phyloP scores from a whole-genome alignment of 64 coral and sea anemone species.

The Pocillopora verrucosa region DNA sequence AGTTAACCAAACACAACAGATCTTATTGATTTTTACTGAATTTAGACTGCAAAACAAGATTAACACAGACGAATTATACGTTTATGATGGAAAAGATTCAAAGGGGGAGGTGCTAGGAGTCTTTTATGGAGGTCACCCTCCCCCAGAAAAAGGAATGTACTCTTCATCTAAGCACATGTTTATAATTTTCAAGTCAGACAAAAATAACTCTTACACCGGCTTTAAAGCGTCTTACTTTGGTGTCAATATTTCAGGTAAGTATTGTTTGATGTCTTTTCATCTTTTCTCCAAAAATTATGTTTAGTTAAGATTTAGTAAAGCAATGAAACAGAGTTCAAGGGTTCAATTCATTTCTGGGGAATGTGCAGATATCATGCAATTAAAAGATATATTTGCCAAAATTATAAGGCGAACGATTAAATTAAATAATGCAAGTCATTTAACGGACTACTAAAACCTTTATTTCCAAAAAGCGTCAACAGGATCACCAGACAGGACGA shows the following conservation, averaged over 20 bases:
- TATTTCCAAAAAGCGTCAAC: not conserved
- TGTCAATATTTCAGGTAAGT: not conserved
- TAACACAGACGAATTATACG: conserved; percentile 28
- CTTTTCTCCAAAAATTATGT: too few species aligned
- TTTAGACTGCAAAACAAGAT: conserved; percentile 26
- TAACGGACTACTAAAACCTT: too few species aligned
- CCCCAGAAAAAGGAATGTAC: conserved; percentile 34
- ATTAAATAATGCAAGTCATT: too few species aligned
- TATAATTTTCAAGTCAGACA: conserved; percentile 56
- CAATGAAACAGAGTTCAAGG: too few species aligned
- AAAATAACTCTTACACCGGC: not conserved
- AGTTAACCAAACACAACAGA: not conserved
- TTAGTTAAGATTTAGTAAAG: too few species aligned
- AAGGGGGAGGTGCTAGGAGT: conserved; percentile 25
- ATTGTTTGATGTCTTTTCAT: not conserved
- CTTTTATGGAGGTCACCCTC: conserved; percentile 34
- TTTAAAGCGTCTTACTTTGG: conserved; percentile 45
- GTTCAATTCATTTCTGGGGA: too few species aligned
- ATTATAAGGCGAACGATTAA: too few species aligned
- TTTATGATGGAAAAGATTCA: conserved; percentile 50
- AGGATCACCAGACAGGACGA: not conserved
- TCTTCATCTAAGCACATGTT: conserved; percentile 52
- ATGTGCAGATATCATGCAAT: too few species aligned
- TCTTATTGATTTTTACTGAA: conserved; percentile 53
- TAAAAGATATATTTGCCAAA: too few species aligned